phyloP scores from a whole-genome alignment of 1,140 invertebrate genomes.

The Solen grandis region DNA sequence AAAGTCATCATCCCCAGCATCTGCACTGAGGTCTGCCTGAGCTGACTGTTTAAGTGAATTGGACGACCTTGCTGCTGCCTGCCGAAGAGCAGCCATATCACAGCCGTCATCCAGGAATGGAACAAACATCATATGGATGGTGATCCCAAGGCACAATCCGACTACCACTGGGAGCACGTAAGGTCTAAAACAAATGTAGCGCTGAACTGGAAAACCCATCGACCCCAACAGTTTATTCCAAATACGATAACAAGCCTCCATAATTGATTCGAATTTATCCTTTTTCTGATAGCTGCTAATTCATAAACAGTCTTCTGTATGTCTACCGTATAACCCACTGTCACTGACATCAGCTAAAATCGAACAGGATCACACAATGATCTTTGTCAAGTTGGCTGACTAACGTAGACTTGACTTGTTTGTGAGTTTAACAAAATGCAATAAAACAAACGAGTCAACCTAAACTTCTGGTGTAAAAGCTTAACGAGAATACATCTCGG shows the following conservation, averaged over 20 bases:
- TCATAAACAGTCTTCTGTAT: no score
- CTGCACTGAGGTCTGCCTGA: background rate
- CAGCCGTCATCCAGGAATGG: conserved; percentile 77
- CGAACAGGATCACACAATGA: no score
- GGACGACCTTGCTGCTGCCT: background rate
- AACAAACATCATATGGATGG: conserved; percentile 74
- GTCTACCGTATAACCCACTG: no score
- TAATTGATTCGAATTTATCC: no score
- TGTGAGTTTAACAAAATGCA: no score
- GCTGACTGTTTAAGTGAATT: background rate
- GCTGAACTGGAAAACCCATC: conserved; percentile 37
- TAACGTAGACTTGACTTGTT: no score
- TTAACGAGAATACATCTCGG: no score
- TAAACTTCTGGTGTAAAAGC: no score
- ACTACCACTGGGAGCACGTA: conserved; percentile 66
- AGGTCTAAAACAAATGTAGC: conserved; percentile 29
- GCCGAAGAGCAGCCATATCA: conserved; percentile 53
- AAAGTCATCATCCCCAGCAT: conserved; percentile 29
- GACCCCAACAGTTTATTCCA: background rate
- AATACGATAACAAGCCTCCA: background rate
- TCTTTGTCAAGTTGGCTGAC: no score
- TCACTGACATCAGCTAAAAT: no score
- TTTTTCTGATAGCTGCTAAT: background rate
- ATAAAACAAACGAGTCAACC: no score
- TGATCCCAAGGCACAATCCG: conserved; percentile 75